Evolutionary conservation across 2,113 vertebrate genomes (phyloP), one percentile per base, ranked within the genome.

Genomic region (Dasyprocta punctata): DNA sequence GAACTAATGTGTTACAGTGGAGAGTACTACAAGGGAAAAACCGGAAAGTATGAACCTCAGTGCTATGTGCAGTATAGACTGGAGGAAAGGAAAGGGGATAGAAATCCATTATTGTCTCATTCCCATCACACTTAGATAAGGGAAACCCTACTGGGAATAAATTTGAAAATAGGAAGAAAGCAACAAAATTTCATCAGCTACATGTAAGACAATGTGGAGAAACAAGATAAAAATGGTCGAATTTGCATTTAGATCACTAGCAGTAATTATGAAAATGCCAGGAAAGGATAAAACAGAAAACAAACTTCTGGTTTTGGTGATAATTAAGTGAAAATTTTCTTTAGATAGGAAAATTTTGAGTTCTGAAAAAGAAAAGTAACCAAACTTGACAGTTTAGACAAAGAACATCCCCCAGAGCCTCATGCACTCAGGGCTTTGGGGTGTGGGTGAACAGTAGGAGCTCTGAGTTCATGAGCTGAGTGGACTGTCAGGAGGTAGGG

Each of bases 91-190:
- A 49, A 19, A 61, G 19, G 28, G 54, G 33, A 41, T 11, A 81
- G 13, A 94, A 92, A 86, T 30, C 49, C n/a, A 81, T 56, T 12
- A 73, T 65, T 80, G 36, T 16, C 52, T 65, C 52, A 63, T 78
- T 81, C 71, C 52, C 17, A 71, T 36, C 13, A 82, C n/a, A 30
- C 90, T 9, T 28, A 12, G 17, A n/a, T 67, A 12, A 95, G 73
- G n/a, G 5, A 80, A 47, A 67, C 24, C 17, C 17, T 71, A 56
- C 73, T 58, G 61, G 38, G 60, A 87, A 78, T 86, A 36, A 3
- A 38, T 47, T n/a, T 71, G 56, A 85, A 71, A 80, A 69, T 49
- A 86, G 84, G 58, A 84, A 63, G 95, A 44, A 90, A 91, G 30
- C 47, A 47, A 67, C 16, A 75, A 30, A 54, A 75, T 26, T 41